Conservation (phyloP, 2,888 invertebrate genomes). For the Baronia brevicornis region DNA sequence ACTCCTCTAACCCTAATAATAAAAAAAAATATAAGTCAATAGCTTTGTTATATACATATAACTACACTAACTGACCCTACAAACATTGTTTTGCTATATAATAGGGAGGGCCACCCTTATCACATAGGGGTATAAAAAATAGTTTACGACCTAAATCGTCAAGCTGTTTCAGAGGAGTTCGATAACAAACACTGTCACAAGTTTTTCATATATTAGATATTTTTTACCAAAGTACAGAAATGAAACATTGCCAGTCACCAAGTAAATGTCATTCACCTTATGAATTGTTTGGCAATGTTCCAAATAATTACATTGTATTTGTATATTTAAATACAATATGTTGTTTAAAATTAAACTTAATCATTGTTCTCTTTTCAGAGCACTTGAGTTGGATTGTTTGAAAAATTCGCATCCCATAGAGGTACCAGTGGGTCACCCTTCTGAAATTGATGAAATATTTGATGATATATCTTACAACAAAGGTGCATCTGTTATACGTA, state of each 20-base stretch:
- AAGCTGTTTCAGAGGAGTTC: too few relatives aligned
- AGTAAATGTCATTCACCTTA: conserved; percentile 15
- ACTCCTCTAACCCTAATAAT: too few relatives aligned
- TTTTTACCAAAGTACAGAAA: neutral
- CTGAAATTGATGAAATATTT: conserved; percentile 97
- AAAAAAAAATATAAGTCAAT: too few relatives aligned
- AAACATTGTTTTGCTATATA: conserved; percentile 7
- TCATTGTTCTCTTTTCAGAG: conserved; percentile 61
- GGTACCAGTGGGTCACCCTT: conserved; percentile 94
- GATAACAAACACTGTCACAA: too few relatives aligned
- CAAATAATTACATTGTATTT: conserved; percentile 8
- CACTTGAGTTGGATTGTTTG: conserved; percentile 89
- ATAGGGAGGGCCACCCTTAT: too few relatives aligned
- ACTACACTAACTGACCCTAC: too few relatives aligned
- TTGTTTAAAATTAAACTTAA: neutral
- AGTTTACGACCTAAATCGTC: too few relatives aligned
- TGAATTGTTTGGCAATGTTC: conserved; percentile 14
- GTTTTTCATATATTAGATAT: too few relatives aligned
- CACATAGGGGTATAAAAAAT: too few relatives aligned
- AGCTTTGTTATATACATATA: too few relatives aligned
- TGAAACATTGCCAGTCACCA: conserved; percentile 16
- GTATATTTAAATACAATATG: conserved; percentile 7
- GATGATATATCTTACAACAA: conserved; percentile 98
- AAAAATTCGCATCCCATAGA: conserved; percentile 97
- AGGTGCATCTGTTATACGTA: conserved; percentile 94